Percentiles rank a stretch among this genome's conserved stretches.
Evolutionary conservation across 2,797 vertebrate species (phyloP).

Genomic region (Heterohyrax brucei): DNA sequence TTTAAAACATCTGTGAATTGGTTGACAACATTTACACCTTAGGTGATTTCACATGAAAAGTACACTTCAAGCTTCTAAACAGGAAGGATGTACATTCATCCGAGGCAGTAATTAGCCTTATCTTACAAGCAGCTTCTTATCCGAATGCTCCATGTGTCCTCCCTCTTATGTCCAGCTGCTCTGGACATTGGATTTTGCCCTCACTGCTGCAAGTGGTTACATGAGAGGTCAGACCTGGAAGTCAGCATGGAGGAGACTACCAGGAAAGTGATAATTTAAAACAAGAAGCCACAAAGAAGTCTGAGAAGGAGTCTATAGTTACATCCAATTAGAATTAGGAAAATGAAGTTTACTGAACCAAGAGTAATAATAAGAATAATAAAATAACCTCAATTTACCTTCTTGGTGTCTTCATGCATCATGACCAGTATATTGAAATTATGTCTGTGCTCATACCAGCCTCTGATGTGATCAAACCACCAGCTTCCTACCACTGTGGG

Average conservation of each 20-base stretch:
- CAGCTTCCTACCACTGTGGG: conserved; percentile 80
- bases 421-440: conserved; percentile 91
- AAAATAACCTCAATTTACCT: conserved; percentile 83
- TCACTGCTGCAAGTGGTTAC: background rate
- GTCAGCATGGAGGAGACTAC: background rate
- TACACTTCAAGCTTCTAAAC: background rate
- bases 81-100: background rate
- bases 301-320: background rate
- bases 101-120: background rate
- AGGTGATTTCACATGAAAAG: background rate
- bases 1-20: background rate
- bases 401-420: conserved; percentile 90
- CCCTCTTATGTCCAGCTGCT: background rate
- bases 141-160: accelerated
- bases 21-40: background rate
- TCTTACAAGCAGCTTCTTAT: background rate
- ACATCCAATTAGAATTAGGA: background rate
- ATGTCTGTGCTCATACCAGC: conserved; percentile 89
- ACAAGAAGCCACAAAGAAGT: background rate
- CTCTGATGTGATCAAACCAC: conserved; percentile 91
- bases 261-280: background rate
- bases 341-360: background rate
- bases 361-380: background rate
- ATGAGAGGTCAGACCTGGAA: background rate
- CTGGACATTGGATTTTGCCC: background rate